Evolutionary conservation across 2,888 invertebrate genomes (phyloP).

Genomic region (Hyposoter dolosus): DNA sequence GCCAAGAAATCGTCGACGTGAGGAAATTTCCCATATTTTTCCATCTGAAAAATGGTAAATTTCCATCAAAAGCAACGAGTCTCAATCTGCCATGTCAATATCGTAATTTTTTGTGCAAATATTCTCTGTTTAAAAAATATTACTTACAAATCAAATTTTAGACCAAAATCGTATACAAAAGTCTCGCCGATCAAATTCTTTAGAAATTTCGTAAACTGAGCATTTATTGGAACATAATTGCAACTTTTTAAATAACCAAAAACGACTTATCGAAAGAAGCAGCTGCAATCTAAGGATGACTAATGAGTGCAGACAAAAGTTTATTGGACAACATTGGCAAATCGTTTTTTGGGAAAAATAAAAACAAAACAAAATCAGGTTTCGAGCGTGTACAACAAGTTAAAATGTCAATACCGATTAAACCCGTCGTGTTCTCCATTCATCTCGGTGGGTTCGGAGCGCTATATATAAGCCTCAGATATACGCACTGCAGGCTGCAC

Average conservation of each 20-base stretch:
- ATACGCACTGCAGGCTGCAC: constrained; percentile 26
- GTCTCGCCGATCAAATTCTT: background rate
- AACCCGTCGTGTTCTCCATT: constrained; percentile 27
- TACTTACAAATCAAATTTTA: no score
- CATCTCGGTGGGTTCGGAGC: constrained; percentile 13
- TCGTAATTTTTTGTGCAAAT: no score
- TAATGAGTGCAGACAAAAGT: background rate
- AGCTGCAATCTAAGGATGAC: background rate
- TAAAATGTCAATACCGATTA: constrained; percentile 35
- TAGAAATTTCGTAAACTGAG: background rate
- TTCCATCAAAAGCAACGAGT: no score
- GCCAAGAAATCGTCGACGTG: no score
- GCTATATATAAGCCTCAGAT: constrained; percentile 19
- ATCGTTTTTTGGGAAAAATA: background rate
- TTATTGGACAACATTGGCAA: constrained; percentile 1
- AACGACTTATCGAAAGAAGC: background rate
- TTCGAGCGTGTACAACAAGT: constrained; percentile 21
- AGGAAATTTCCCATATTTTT: background rate
- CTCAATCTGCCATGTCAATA: no score
- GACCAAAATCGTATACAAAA: background rate
- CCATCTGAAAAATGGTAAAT: background rate
- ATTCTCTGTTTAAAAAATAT: no score
- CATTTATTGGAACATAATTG: no score
- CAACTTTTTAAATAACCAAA: background rate
- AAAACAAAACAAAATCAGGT: constrained; percentile 2